Conservation (phyloP, 1,140 invertebrate genomes). For the Bombus affinis region DNA sequence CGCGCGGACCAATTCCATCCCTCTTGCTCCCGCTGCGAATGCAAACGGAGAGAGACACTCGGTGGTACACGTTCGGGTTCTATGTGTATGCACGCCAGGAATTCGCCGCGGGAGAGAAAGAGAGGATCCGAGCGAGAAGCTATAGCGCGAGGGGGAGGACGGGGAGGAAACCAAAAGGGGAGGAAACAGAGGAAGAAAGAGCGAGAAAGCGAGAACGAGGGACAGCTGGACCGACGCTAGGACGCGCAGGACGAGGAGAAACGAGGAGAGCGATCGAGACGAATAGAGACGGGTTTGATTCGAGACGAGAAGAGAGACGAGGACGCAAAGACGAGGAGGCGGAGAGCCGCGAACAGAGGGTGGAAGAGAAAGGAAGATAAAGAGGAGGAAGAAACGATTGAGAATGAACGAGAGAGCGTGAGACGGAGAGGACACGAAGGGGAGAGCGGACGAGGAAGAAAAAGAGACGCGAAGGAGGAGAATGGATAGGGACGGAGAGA, state of each 20-base stretch:
- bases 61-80: slow-evolving; percentile 35
- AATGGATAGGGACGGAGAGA: slow-evolving; percentile 64
- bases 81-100: slow-evolving; percentile 45
- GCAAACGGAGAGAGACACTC: slow-evolving; percentile 34
- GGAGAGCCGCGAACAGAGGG: slow-evolving; percentile 2
- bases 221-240: slow-evolving; percentile 19
- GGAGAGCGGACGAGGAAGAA: background rate
- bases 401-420: slow-evolving; percentile 1
- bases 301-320: background rate
- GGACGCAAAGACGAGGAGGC: background rate
- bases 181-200: background rate
- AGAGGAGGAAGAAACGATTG: background rate
- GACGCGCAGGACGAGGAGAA: background rate
- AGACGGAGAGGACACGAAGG: background rate
- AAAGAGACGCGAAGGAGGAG: slow-evolving; percentile 24
- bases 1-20: slow-evolving; percentile 9
- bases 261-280: background rate
- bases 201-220: slow-evolving; percentile 17
- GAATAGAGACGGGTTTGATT: too few species aligned
- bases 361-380: background rate
- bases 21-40: slow-evolving; percentile 14
- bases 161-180: slow-evolving; percentile 10
- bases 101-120: background rate
- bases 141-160: slow-evolving; percentile 17
- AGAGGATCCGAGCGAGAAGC: background rate